These are phyloP conservation scores for Dinothrombium tinctorium DNA, from an alignment of 1,140 invertebrate genomes.

Conservation along the genomic window DNA sequence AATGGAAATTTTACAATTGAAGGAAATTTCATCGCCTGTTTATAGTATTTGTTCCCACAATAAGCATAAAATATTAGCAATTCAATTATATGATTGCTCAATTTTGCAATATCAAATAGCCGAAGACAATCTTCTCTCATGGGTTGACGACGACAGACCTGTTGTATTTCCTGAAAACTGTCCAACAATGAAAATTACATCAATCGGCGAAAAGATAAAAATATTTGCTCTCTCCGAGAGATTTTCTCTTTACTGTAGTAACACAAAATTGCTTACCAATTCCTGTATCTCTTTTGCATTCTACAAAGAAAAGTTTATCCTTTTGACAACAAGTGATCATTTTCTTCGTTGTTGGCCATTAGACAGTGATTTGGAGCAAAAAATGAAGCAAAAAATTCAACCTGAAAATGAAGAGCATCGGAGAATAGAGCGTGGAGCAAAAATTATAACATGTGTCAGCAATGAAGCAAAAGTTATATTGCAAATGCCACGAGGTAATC, in stretches of 20 bases:
- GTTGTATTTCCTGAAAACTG: no score
- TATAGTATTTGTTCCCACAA: no score
- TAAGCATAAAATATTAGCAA: no score
- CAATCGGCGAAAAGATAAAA: neutral
- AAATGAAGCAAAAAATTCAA: neutral
- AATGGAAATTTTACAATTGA: no score
- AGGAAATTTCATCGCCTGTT: no score
- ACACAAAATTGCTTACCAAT: neutral
- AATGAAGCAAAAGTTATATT: constrained; percentile 44
- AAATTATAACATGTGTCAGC: constrained; percentile 38
- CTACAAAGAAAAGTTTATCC: constrained; percentile 3
- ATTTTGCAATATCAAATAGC: no score
- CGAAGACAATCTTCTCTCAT: no score
- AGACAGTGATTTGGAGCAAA: neutral
- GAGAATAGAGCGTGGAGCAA: constrained; percentile 50
- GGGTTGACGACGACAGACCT: no score
- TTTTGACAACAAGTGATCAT: constrained; percentile 39
- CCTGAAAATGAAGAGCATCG: constrained; percentile 18
- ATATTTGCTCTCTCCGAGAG: neutral
- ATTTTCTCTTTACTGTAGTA: neutral
- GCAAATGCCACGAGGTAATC: constrained; percentile 74
- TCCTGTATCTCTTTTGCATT: constrained; percentile 1
- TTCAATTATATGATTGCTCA: no score
- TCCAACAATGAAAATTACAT: no score
- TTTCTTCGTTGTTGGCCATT: constrained; percentile 31